phyloP scores from a whole-genome alignment of 2,797 vertebrate species.

The Spheniscus humboldti region DNA sequence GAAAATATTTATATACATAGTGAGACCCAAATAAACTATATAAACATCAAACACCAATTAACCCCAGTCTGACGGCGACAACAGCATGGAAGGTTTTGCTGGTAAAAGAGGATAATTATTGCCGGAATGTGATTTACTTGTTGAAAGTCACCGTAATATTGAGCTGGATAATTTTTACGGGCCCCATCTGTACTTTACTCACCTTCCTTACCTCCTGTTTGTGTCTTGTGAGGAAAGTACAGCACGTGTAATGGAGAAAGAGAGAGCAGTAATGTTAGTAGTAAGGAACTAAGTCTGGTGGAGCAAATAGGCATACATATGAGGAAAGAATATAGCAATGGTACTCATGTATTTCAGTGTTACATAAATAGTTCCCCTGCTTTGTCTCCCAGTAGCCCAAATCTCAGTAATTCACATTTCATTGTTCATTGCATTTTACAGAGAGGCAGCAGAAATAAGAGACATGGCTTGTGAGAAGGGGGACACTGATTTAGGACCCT shows the following conservation, averaged over 20 bases:
- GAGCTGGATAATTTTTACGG: not conserved
- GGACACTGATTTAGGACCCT: not conserved
- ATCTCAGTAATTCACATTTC: not conserved
- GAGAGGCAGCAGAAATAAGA: not conserved
- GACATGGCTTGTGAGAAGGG: not conserved
- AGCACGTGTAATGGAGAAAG: not conserved
- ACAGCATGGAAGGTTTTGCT: not conserved
- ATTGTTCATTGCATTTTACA: not conserved
- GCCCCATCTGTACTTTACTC: not conserved
- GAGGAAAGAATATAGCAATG: fast-evolving
- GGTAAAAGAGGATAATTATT: not conserved
- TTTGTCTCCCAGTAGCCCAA: not conserved
- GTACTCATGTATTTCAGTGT: not conserved
- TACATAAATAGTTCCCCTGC: not conserved
- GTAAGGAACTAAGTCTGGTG: not conserved
- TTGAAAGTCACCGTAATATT: not conserved
- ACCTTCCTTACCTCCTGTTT: not conserved
- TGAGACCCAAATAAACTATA: not conserved
- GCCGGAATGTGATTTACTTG: not conserved
- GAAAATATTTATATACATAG: not conserved
- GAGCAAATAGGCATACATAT: not conserved
- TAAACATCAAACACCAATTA: not conserved
- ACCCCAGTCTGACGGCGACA: not conserved
- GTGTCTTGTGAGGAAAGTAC: not conserved
- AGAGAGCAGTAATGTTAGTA: not conserved